These are phyloP conservation scores for Aleadryas rufinucha DNA, from an alignment of 2,113 vertebrate species.

Conservation along the genomic window DNA sequence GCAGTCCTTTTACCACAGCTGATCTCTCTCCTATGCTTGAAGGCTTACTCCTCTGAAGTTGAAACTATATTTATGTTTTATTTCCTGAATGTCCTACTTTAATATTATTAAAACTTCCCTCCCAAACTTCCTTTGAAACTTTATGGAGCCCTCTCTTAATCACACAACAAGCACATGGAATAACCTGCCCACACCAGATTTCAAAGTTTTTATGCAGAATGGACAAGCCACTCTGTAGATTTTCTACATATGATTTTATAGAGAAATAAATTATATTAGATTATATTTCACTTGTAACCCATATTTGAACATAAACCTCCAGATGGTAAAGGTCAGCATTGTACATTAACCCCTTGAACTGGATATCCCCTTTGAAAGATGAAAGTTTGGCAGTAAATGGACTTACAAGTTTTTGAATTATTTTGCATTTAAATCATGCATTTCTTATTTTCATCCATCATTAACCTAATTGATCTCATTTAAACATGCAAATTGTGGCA, in stretches of 20 bases:
- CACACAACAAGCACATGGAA: background rate
- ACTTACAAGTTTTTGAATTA: constrained; percentile 54
- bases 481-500: constrained; percentile 54
- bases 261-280: constrained; percentile 18
- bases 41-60: background rate
- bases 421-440: constrained; percentile 63
- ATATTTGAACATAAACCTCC: constrained; percentile 19
- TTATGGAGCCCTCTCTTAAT: background rate
- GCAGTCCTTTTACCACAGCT: background rate
- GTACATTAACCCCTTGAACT: constrained; percentile 46
- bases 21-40: background rate
- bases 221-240: background rate
- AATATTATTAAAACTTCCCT: background rate
- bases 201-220: background rate
- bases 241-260: background rate
- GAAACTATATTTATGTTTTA: background rate
- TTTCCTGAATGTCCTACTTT: background rate
- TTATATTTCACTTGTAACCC: constrained; percentile 20
- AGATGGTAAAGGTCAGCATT: constrained; percentile 37
- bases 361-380: constrained; percentile 34
- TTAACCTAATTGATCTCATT: constrained; percentile 71
- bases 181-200: background rate
- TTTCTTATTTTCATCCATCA: constrained; percentile 69
- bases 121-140: background rate
- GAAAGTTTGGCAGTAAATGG: constrained; percentile 61